These are phyloP conservation scores for Platycercus adscitus DNA, from an alignment of 2,113 vertebrate species.

Conservation along the genomic window DNA sequence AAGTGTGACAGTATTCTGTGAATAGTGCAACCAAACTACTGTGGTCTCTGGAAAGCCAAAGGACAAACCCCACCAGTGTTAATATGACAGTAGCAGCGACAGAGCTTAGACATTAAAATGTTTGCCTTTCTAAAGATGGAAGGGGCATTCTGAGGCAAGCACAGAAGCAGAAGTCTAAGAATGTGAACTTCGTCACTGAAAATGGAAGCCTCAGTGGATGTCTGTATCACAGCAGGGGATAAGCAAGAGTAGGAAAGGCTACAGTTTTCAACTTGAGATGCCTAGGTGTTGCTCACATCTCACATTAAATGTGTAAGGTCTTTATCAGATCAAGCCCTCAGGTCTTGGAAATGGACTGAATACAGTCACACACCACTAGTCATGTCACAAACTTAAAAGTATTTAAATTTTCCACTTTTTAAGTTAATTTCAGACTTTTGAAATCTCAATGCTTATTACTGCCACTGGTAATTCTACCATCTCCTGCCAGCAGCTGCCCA, in stretches of 20 bases:
- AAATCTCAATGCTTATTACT: neutral
- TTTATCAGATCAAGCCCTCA: neutral
- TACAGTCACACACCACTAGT: neutral
- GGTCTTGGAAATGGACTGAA: neutral
- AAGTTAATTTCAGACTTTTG: neutral
- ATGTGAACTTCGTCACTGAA: neutral
- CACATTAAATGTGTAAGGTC: neutral
- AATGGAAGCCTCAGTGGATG: neutral
- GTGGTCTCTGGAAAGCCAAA: neutral
- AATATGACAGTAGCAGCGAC: neutral
- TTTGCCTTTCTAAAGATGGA: neutral
- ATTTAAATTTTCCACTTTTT: neutral
- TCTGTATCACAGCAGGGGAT: neutral
- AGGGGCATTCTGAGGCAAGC: neutral
- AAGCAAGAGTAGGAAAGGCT: neutral
- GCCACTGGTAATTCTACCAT: neutral
- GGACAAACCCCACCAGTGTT: neutral
- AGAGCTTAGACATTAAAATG: neutral
- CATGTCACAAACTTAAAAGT: neutral
- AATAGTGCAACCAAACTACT: neutral
- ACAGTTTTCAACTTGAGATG: neutral
- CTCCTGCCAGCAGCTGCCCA: neutral
- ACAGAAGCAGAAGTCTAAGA: neutral
- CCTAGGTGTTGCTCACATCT: fast-evolving
- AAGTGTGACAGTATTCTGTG: neutral